Conservation (phyloP, 2,888 invertebrate species). For the Boloria euphrosyne region DNA sequence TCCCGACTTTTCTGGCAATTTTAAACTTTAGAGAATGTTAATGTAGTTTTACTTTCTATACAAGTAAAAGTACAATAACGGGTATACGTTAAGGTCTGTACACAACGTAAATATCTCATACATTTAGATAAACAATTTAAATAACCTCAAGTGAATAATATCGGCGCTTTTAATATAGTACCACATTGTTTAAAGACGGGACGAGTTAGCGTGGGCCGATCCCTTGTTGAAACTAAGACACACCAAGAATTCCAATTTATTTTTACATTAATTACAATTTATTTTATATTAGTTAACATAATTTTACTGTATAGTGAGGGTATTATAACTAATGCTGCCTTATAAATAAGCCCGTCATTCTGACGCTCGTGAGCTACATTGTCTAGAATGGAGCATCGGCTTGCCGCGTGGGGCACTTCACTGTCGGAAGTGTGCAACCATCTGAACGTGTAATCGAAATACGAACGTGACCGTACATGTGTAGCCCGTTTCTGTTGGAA, state of each 20-base stretch:
- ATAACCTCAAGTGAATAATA: slow-evolving; percentile 11
- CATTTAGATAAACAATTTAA: background rate
- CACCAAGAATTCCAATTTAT: background rate
- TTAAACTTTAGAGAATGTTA: background rate
- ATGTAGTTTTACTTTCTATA: slow-evolving; percentile 6
- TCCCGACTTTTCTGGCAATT: background rate
- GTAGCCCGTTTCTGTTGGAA: background rate
- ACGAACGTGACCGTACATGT: slow-evolving; percentile 55
- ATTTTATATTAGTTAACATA: background rate
- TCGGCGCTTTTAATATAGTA: slow-evolving; percentile 39
- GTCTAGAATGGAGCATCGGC: slow-evolving; percentile 20
- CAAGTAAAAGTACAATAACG: too few relatives aligned
- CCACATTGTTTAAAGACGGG: slow-evolving; percentile 36
- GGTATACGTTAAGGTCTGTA: background rate
- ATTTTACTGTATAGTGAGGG: slow-evolving; percentile 1
- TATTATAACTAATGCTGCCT: background rate
- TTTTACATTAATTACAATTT: background rate
- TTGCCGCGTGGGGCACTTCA: slow-evolving; percentile 19
- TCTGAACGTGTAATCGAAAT: slow-evolving; percentile 57
- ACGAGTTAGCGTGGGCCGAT: slow-evolving; percentile 38
- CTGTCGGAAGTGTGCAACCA: slow-evolving; percentile 48
- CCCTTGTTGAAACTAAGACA: slow-evolving; percentile 54
- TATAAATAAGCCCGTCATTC: slow-evolving; percentile 21
- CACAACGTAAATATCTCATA: background rate
- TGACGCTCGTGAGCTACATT: slow-evolving; percentile 10